phyloP scores from a whole-genome alignment of 2,113 vertebrate genomes.

The Hemichromis elongatus region DNA sequence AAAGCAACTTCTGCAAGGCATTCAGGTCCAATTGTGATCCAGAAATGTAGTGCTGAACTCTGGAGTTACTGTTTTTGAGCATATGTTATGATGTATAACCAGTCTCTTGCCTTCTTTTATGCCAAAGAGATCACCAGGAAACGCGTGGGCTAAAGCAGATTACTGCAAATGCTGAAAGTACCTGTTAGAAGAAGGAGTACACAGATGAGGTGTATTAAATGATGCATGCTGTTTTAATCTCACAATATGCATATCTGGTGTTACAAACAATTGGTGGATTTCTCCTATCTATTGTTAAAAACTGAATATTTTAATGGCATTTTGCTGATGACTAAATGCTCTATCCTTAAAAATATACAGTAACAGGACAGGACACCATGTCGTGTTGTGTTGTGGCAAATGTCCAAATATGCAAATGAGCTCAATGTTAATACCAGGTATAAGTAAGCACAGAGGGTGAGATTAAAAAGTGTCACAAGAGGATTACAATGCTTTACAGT shows the following conservation, averaged over 20 bases:
- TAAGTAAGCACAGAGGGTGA: background rate
- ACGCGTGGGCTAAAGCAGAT: background rate
- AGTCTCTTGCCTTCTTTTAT: background rate
- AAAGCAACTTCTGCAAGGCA: background rate
- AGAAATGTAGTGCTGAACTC: background rate
- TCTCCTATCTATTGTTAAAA: background rate
- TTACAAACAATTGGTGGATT: background rate
- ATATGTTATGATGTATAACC: background rate
- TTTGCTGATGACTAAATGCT: background rate
- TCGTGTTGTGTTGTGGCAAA: background rate
- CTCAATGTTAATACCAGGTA: background rate
- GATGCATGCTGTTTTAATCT: background rate
- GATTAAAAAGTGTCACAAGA: background rate
- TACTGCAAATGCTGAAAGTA: background rate
- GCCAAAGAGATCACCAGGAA: background rate
- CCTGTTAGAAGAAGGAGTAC: background rate
- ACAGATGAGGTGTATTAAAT: background rate
- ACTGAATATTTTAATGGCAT: background rate
- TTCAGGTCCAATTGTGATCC: background rate
- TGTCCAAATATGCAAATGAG: background rate
- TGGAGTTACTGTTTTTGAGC: background rate
- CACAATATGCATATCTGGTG: accelerated
- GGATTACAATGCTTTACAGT: background rate
- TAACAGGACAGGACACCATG: background rate
- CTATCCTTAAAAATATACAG: background rate